phyloP scores from a whole-genome alignment of 2,888 invertebrate genomes.

The Rhopalosiphum nymphaeae region DNA sequence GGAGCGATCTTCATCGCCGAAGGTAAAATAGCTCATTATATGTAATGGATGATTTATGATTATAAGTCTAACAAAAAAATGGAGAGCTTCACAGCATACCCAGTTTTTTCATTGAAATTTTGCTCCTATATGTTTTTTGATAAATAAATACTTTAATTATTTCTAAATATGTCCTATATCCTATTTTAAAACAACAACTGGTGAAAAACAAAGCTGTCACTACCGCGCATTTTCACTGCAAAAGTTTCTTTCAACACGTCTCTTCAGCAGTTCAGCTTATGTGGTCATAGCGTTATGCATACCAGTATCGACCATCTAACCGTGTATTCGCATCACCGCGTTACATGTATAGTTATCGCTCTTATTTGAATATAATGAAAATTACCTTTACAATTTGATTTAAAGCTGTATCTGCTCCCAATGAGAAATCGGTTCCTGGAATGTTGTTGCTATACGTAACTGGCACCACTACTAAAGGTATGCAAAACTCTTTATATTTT shows the following conservation, averaged over 20 bases:
- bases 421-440: constrained; percentile 96
- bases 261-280: background rate
- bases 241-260: background rate
- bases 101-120: too few relatives aligned
- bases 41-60: too few relatives aligned
- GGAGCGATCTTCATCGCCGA: too few relatives aligned
- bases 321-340: background rate
- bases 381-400: constrained; percentile 94
- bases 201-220: background rate
- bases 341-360: background rate
- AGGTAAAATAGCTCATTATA: too few relatives aligned
- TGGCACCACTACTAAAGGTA: constrained; percentile 95
- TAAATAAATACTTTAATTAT: too few relatives aligned
- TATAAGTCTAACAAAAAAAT: too few relatives aligned
- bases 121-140: too few relatives aligned
- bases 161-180: too few relatives aligned
- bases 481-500: constrained; percentile 86
- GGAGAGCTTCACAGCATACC: too few relatives aligned
- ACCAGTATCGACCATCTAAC: background rate
- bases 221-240: background rate
- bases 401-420: constrained; percentile 96
- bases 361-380: background rate
- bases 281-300: background rate
- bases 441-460: constrained; percentile 99
- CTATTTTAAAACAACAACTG: background rate